Evolutionary conservation across 2,888 invertebrate genomes (phyloP).

Genomic region (Plagodis dolabraria): DNA sequence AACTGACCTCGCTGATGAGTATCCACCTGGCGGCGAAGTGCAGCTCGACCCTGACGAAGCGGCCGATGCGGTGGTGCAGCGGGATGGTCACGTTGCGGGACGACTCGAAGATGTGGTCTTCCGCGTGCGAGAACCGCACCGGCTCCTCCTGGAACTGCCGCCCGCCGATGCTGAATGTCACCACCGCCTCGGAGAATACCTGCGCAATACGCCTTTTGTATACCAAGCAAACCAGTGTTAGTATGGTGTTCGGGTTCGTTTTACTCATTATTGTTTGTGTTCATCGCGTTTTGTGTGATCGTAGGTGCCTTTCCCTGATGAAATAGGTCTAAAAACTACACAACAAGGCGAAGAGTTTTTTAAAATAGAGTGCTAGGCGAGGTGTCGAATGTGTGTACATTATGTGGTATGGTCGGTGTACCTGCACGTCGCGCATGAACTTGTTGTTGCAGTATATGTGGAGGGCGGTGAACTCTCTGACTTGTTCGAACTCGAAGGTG

Average conservation of each 20-base stretch:
- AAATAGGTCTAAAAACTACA: no score
- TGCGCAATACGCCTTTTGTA: neutral
- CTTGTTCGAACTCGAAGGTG: conserved; percentile 93
- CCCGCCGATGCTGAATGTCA: conserved; percentile 93
- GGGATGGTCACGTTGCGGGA: conserved; percentile 93
- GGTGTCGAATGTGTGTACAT: no score
- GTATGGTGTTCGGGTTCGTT: no score
- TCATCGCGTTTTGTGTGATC: no score
- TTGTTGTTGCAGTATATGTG: conserved; percentile 94
- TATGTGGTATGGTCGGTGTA: neutral
- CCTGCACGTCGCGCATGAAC: conserved; percentile 90
- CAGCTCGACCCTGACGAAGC: conserved; percentile 91
- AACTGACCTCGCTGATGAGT: conserved; percentile 90
- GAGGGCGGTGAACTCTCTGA: conserved; percentile 93
- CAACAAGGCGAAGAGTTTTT: no score
- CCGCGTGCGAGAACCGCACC: conserved; percentile 88
- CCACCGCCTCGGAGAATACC: conserved; percentile 92
- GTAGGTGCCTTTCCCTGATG: no score
- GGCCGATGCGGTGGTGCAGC: conserved; percentile 92
- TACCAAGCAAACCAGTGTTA: no score
- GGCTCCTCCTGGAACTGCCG: conserved; percentile 91
- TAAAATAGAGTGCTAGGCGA: no score
- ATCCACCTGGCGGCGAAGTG: conserved; percentile 94
- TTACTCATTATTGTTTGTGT: no score
- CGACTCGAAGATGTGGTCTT: conserved; percentile 91